Conservation (phyloP, 2,888 invertebrate species). For the Crioceris asparagi region DNA sequence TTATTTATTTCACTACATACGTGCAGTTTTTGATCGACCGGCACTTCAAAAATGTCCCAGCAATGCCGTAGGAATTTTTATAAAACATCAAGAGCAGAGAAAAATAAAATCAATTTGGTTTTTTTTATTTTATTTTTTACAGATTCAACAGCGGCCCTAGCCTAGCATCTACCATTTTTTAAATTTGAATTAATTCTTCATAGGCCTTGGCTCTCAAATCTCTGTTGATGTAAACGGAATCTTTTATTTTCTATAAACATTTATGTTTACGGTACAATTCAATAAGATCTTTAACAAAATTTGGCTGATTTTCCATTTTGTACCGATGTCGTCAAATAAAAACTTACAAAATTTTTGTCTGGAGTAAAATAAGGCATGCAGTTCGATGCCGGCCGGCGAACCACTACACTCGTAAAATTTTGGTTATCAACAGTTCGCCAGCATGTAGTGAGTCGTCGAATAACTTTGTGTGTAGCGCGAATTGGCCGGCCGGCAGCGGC, state of each 20-base stretch:
- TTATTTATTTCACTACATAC: too few species aligned
- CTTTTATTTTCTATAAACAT: background rate
- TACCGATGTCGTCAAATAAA: background rate
- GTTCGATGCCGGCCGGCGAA: background rate
- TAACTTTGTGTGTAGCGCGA: background rate
- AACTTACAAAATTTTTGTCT: background rate
- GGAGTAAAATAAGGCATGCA: background rate
- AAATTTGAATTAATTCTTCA: background rate
- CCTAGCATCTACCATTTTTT: too few species aligned
- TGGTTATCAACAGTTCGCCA: background rate
- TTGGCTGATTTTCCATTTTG: constrained; percentile 1
- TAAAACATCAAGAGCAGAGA: too few species aligned
- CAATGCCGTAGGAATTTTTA: too few species aligned
- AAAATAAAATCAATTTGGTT: too few species aligned
- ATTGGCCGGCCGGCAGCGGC: background rate
- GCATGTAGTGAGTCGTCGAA: background rate
- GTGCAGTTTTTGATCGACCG: too few species aligned
- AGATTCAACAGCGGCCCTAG: too few species aligned
- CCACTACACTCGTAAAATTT: background rate
- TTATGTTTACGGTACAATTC: background rate
- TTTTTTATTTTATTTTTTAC: too few species aligned
- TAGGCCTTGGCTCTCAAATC: background rate
- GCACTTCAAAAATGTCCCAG: too few species aligned
- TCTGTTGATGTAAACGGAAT: background rate
- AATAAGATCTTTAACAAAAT: background rate